Conservation (phyloP, 1,140 invertebrate genomes). For the Orussus abietinus region DNA sequence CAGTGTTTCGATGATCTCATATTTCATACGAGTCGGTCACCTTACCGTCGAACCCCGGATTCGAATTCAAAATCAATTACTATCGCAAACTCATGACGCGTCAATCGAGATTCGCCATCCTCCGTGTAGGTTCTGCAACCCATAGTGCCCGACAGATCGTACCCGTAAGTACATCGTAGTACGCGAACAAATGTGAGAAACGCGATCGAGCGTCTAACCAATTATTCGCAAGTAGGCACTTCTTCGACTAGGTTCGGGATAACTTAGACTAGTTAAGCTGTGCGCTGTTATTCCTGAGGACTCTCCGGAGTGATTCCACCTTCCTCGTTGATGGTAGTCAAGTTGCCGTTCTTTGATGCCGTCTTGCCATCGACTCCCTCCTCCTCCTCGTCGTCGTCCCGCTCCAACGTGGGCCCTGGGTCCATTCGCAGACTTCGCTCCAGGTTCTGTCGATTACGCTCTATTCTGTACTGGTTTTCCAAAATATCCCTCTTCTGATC, state of each 20-base stretch:
- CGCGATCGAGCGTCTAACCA: no score
- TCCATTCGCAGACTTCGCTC: conserved; percentile 24
- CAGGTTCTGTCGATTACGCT: conserved; percentile 28
- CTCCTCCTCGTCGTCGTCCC: conserved; percentile 16
- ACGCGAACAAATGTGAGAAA: no score
- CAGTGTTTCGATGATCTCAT: no score
- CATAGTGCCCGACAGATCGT: no score
- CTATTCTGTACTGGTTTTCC: conserved; percentile 27
- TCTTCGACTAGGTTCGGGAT: conserved; percentile 23
- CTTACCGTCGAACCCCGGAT: no score
- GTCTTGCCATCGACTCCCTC: neutral
- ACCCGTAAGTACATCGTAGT: no score
- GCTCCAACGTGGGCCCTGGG: no score
- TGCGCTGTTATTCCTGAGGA: conserved; percentile 21
- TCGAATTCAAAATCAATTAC: no score
- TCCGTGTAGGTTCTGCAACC: no score
- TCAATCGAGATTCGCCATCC: neutral
- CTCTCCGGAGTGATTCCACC: conserved; percentile 21
- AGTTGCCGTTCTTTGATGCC: conserved; percentile 17
- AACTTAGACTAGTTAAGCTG: conserved; percentile 11
- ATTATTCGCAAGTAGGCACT: conserved; percentile 12
- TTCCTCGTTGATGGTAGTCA: conserved; percentile 35
- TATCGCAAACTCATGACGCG: no score
- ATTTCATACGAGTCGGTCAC: no score
- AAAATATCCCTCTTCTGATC: conserved; percentile 22